A percentile compares a stretch with the other conserved stretches of the same genome.
Conservation (phyloP, 2,113 vertebrate genomes). For the Forbesichthys agassizii region DNA sequence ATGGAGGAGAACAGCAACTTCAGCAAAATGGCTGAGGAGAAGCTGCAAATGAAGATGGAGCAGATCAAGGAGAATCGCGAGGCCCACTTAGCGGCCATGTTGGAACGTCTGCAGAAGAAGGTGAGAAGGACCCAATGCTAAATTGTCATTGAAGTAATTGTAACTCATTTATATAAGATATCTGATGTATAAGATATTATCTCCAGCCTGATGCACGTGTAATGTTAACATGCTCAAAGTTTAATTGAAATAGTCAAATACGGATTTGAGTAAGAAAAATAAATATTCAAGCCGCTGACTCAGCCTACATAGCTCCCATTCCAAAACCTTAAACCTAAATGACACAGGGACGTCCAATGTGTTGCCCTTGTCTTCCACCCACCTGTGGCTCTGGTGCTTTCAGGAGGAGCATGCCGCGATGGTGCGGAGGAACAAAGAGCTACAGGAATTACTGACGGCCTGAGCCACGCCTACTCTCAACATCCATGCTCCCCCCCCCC, state of each 20-base stretch:
- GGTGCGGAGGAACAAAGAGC: constrained; percentile 97
- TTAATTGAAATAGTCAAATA: too few species aligned
- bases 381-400: constrained; percentile 2
- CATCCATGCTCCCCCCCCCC: constrained; percentile 31
- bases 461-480: constrained; percentile 56
- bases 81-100: constrained; percentile 89
- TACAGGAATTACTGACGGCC: constrained; percentile 84
- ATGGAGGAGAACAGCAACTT: constrained; percentile 99
- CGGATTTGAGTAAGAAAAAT: too few species aligned
- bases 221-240: too few species aligned
- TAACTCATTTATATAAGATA: background rate
- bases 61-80: constrained; percentile 96
- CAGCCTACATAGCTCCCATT: too few species aligned
- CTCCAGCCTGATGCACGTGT: background rate
- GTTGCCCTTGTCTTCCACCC: background rate
- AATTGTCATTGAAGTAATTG: background rate
- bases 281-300: too few species aligned
- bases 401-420: constrained; percentile 91
- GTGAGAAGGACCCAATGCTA: constrained; percentile 59
- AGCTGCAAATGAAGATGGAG: constrained; percentile 92
- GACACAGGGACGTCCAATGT: too few species aligned
- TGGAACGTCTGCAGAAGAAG: constrained; percentile 95
- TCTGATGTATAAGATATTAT: background rate
- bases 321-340: too few species aligned
- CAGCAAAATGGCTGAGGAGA: constrained; percentile 95